phyloP scores from a whole-genome alignment of 1,140 invertebrate genomes.

The Homalodisca vitripennis region DNA sequence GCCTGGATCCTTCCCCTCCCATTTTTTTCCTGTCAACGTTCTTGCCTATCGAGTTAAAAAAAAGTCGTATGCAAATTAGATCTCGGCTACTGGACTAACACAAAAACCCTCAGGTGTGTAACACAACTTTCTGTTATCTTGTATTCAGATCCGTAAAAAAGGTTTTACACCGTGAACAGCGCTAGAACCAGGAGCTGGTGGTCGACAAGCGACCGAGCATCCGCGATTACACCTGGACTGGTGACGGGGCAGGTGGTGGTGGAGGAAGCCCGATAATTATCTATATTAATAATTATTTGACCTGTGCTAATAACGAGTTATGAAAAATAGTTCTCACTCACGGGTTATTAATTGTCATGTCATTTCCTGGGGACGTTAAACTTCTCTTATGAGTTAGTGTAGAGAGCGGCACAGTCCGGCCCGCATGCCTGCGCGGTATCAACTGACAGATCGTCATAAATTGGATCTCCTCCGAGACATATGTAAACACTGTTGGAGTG shows the following conservation, averaged over 20 bases:
- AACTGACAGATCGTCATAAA: conserved; percentile 9
- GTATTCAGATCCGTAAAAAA: no score
- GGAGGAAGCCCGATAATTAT: not conserved
- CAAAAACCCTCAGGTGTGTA: no score
- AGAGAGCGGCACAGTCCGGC: no score
- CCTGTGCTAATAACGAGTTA: conserved; percentile 24
- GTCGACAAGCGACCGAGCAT: not conserved
- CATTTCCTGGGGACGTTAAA: conserved; percentile 21
- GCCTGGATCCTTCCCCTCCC: no score
- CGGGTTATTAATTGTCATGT: conserved; percentile 21
- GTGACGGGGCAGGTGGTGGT: conserved; percentile 21
- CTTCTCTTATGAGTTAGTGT: not conserved
- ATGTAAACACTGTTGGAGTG: not conserved
- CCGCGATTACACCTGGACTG: conserved; percentile 15
- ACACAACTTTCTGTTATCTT: no score
- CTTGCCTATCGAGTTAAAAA: no score
- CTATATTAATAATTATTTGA: conserved; percentile 30
- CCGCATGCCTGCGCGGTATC: not conserved
- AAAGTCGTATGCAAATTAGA: no score
- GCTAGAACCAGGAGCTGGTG: no score
- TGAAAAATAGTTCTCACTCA: conserved; percentile 29
- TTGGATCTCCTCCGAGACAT: not conserved
- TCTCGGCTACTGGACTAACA: no score
- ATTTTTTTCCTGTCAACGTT: no score
- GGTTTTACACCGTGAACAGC: no score